A percentile compares a stretch with the other conserved stretches of the same genome.
Evolutionary conservation across 2,113 vertebrate species (phyloP).

Genomic region (Coturnix japonica): DNA sequence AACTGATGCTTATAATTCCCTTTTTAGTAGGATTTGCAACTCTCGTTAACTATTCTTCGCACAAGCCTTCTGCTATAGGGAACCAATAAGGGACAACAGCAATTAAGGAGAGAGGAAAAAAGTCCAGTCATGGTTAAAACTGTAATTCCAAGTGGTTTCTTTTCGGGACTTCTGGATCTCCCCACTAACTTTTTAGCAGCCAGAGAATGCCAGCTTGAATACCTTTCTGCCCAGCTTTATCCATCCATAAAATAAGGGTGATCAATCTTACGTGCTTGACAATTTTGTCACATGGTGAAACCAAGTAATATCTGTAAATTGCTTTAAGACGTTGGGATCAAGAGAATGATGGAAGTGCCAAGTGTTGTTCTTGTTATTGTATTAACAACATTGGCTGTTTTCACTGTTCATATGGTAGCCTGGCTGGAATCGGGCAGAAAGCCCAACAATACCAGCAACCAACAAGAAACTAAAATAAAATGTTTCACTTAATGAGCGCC

Average conservation of each 20-base stretch:
- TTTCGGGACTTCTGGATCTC: slow-evolving; percentile 16
- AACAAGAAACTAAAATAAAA: slow-evolving; percentile 68
- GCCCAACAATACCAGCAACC: slow-evolving; percentile 62
- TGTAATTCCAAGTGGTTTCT: slow-evolving; percentile 28
- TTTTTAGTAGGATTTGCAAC: neutral
- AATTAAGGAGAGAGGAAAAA: neutral
- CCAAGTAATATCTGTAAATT: slow-evolving; percentile 38
- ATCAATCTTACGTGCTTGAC: neutral
- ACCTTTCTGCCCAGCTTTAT: slow-evolving; percentile 10
- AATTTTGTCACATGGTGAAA: neutral
- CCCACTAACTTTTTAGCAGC: neutral
- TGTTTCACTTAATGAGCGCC: slow-evolving; percentile 68
- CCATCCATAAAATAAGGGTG: slow-evolving; percentile 11
- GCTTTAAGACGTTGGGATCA: slow-evolving; percentile 53
- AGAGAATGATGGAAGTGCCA: slow-evolving; percentile 54
- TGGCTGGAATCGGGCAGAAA: slow-evolving; percentile 71
- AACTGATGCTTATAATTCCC: neutral
- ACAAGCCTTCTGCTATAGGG: neutral
- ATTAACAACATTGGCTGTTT: slow-evolving; percentile 67
- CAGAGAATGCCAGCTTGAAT: neutral
- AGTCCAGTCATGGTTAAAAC: neutral
- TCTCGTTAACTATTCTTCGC: neutral
- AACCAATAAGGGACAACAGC: neutral
- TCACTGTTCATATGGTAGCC: slow-evolving; percentile 72
- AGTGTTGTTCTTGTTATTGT: slow-evolving; percentile 62